phyloP scores from a whole-genome alignment of 2,797 vertebrate genomes.

The Rhinophrynus dorsalis region DNA sequence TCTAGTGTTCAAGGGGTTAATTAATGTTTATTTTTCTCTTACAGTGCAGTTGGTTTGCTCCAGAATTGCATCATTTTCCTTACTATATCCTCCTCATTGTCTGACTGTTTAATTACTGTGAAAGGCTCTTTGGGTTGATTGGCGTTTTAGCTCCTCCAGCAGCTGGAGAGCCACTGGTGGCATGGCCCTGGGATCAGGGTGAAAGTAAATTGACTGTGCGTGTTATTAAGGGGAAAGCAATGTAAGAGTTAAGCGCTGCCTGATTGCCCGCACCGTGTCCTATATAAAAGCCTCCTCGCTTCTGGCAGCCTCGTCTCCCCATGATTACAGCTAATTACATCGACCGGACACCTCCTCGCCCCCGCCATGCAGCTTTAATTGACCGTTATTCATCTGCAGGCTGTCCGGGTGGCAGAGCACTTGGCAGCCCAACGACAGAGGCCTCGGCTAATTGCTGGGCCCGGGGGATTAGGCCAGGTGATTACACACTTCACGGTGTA shows the following conservation, averaged over 20 bases:
- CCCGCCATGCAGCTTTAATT: slow-evolving; percentile 92
- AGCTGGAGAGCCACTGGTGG: too few species aligned
- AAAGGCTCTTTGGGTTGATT: too few species aligned
- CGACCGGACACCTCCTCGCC: slow-evolving; percentile 87
- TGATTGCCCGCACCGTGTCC: slow-evolving; percentile 83
- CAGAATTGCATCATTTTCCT: too few species aligned
- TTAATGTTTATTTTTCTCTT: too few species aligned
- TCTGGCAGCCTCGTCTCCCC: slow-evolving; percentile 76
- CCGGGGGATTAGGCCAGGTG: slow-evolving; percentile 94
- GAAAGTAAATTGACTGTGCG: too few species aligned
- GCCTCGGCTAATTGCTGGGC: slow-evolving; percentile 91
- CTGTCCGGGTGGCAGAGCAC: slow-evolving; percentile 72
- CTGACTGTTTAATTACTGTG: too few species aligned
- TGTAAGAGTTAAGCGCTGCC: slow-evolving; percentile 73
- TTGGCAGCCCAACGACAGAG: slow-evolving; percentile 78
- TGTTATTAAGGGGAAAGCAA: not conserved
- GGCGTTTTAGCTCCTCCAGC: too few species aligned
- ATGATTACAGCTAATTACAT: slow-evolving; percentile 97
- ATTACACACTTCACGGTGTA: slow-evolving; percentile 97
- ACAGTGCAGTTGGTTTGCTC: too few species aligned
- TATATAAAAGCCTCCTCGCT: slow-evolving; percentile 74
- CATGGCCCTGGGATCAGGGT: too few species aligned
- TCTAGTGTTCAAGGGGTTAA: too few species aligned
- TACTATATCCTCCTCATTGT: too few species aligned
- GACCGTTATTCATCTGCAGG: slow-evolving; percentile 91